phyloP scores from a whole-genome alignment of 2,888 invertebrate genomes.

The Urechis unicinctus region DNA sequence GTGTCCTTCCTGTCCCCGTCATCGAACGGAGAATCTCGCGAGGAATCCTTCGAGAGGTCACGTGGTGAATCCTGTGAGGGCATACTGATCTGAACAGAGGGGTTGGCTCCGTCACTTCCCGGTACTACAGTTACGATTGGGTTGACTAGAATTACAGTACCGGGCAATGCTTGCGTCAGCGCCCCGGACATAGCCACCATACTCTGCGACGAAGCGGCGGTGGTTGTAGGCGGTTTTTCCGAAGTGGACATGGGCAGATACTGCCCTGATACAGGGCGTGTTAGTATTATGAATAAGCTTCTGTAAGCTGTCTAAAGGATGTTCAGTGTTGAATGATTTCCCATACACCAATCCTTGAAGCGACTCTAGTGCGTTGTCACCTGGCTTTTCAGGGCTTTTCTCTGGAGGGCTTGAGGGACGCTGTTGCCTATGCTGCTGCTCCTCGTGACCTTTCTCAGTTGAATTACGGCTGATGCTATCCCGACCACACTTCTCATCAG shows the following conservation, averaged over 20 bases:
- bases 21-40: neutral
- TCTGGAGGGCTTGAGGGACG: too few species aligned
- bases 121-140: constrained; percentile 22
- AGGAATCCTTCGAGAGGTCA: neutral
- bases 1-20: constrained; percentile 1
- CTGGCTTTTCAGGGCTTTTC: too few species aligned
- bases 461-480: too few species aligned
- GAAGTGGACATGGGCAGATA: neutral
- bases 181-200: neutral
- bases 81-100: constrained; percentile 7
- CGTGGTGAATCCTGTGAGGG: constrained; percentile 1
- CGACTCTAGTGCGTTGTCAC: constrained; percentile 38
- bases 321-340: constrained; percentile 53
- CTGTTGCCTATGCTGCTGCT: neutral
- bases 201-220: constrained; percentile 1
- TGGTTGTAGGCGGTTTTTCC: too few species aligned
- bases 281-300: constrained; percentile 94
- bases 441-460: neutral
- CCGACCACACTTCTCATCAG: too few species aligned
- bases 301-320: constrained; percentile 89
- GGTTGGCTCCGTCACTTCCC: constrained; percentile 3
- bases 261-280: constrained; percentile 46
- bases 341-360: constrained; percentile 46
- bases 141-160: constrained; percentile 22
- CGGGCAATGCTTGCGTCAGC: constrained; percentile 9